Evolutionary conservation across 1,140 invertebrate genomes (phyloP), one percentile per base, ranked within the genome.

Genomic region (Pseudomyrmex dendroicus): DNA sequence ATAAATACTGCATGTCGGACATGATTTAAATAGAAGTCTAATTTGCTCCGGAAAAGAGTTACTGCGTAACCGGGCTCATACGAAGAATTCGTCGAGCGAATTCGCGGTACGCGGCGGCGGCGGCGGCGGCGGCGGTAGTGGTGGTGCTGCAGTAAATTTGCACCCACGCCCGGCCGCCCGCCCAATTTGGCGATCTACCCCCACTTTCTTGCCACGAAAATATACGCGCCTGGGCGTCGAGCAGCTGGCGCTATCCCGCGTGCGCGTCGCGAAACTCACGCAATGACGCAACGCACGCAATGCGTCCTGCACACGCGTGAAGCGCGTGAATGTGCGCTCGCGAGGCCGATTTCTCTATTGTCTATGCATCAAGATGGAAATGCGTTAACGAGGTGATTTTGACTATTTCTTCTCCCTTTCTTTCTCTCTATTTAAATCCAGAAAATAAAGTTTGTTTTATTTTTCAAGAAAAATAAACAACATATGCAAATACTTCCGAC

Each of bases 181-280:
- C 48, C 73, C 86, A 86, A 82, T 82, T 88, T 80, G 50, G 66
- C 35, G 52, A 57, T 64, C 73, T 56, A 25, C 48, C 44, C 70
- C 56, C 64, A 70, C 63, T 12, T 54, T 10, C 50, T 1, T 56
- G 9, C 50, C 78, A 54, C 82, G 72, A 87, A 86, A 87, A 86
- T 84, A 87, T 82, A 84, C 82, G 70, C 67, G 59, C 59, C 76
- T 57, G 64, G 78, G 54, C 66, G 48, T 67, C 25, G 62, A 80
- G 83, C 90, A 89, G 74, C 89, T 89, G 89, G 89, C 91, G 91
- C 90, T 84, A 85, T 86, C 89, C 86, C 68, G 86, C 83, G 92
- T 84, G 63, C 74, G 89, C 84, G 84, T 86, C 83, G 61, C 78
- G 72, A 93, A 91, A 25, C 74, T 89, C 44, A 22, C 77, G 82